Percentiles rank a stretch among this genome's conserved stretches.
Evolutionary conservation across 2,113 vertebrate species (phyloP).

Genomic region (Pseudopodoces humilis): DNA sequence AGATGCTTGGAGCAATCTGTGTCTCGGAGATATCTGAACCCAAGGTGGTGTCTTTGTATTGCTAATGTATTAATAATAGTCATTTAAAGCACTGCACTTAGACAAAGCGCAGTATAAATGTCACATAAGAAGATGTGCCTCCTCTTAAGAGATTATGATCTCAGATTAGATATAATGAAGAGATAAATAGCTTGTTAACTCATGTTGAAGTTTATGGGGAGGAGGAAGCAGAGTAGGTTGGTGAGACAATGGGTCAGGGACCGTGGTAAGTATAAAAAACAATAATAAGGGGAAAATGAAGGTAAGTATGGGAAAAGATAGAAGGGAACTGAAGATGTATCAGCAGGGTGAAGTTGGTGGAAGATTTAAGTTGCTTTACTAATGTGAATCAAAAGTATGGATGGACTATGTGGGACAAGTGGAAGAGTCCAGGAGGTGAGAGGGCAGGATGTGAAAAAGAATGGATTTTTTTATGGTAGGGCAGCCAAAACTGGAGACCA

Average conservation of each 20-base stretch:
- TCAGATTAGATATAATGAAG: background rate
- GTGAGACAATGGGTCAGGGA: background rate
- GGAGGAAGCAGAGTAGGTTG: background rate
- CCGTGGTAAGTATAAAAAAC: background rate
- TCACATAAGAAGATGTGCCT: background rate
- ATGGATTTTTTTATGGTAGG: background rate
- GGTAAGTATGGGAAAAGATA: background rate
- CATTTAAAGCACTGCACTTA: background rate
- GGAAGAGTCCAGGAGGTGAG: background rate
- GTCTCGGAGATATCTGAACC: background rate
- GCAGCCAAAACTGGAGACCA: background rate
- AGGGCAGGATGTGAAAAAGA: background rate
- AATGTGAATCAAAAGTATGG: background rate
- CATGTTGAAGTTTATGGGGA: background rate
- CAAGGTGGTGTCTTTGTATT: background rate
- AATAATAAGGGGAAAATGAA: background rate
- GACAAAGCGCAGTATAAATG: background rate
- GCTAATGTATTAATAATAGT: background rate
- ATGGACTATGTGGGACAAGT: background rate
- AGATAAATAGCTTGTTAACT: background rate
- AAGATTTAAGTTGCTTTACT: background rate
- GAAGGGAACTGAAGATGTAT: background rate
- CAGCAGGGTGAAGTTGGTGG: background rate
- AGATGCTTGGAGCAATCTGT: background rate
- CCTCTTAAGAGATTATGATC: background rate